Conservation (phyloP, 1,140 invertebrate genomes). For the Drosophila kanapiae region DNA sequence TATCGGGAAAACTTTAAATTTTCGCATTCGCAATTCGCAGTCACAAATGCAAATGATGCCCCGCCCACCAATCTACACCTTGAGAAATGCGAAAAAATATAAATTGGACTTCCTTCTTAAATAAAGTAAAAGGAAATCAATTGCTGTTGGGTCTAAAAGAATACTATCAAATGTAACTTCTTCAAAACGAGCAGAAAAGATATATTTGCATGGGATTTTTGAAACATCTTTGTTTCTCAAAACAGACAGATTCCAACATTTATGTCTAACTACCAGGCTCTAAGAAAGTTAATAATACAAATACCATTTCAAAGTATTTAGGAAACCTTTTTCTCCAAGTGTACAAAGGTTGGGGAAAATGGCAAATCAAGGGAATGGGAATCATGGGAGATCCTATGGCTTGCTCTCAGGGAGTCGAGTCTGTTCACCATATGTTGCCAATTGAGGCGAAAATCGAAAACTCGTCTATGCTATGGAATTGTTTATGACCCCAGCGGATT, state of each 20-base stretch:
- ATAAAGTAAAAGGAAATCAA: neutral
- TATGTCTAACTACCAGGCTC: neutral
- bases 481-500: constrained; percentile 72
- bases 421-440: constrained; percentile 78
- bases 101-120: constrained; percentile 1
- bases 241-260: too few relatives aligned
- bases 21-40: constrained; percentile 81
- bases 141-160: neutral
- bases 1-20: constrained; percentile 80
- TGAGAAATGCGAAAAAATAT: constrained; percentile 10
- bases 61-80: constrained; percentile 46
- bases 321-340: neutral
- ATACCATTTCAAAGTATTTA: neutral
- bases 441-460: constrained; percentile 83
- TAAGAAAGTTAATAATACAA: neutral
- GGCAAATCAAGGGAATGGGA: constrained; percentile 5
- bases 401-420: constrained; percentile 53
- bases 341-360: constrained; percentile 5
- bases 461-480: constrained; percentile 73
- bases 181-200: too few relatives aligned
- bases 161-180: too few relatives aligned
- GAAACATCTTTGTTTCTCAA: too few relatives aligned
- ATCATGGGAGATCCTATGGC: constrained; percentile 11
- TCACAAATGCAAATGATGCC: constrained; percentile 78
- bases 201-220: too few relatives aligned